phyloP scores from a whole-genome alignment of 2,888 invertebrate genomes.

The Himalopsyche kuldschensis region DNA sequence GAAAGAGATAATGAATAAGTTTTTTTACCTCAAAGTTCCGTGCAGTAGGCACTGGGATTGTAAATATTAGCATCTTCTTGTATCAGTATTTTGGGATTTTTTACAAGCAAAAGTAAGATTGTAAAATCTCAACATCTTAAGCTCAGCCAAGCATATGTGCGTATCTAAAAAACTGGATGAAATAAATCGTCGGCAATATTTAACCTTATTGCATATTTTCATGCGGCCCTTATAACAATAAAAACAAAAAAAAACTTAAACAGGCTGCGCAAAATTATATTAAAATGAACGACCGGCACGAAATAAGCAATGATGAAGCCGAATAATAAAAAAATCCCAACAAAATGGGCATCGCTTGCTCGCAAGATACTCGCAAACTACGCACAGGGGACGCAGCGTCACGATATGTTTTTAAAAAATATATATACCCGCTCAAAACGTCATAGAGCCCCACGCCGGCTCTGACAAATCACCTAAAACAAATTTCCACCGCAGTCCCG shows the following conservation, averaged over 20 bases:
- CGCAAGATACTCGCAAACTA: neutral
- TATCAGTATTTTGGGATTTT: too few relatives aligned
- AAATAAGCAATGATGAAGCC: neutral
- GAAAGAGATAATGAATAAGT: too few relatives aligned
- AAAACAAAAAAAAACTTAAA: neutral
- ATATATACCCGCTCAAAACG: neutral
- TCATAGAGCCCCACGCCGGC: neutral
- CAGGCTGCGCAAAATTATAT: neutral
- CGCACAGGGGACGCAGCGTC: neutral
- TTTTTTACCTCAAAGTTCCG: too few relatives aligned
- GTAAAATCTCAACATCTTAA: too few relatives aligned
- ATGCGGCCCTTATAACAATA: neutral
- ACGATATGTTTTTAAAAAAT: neutral
- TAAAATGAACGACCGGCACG: neutral
- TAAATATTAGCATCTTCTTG: too few relatives aligned
- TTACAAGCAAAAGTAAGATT: too few relatives aligned
- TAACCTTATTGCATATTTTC: neutral
- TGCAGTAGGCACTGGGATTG: too few relatives aligned
- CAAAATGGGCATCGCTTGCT: neutral
- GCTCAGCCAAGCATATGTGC: too few relatives aligned
- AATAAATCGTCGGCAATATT: neutral
- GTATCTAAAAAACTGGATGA: too few relatives aligned
- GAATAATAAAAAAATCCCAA: neutral
- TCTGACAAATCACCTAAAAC: neutral
- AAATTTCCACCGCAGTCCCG: neutral